Conservation (phyloP, 2,888 invertebrate genomes). For the Allacma fusca region DNA sequence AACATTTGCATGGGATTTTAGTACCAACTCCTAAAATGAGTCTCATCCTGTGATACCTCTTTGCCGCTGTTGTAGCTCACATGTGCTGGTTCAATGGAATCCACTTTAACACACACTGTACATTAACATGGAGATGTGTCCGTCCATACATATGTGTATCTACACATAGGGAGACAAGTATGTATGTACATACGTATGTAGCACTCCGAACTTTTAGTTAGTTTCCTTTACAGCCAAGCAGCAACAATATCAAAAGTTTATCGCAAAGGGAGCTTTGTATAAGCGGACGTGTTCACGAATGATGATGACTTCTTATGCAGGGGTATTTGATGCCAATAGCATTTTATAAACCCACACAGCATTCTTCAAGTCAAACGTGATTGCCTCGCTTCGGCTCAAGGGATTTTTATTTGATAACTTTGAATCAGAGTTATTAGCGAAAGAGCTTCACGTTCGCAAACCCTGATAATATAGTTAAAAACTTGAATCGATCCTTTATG, state of each 20-base stretch:
- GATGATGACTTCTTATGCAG: neutral
- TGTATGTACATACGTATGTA: too few species aligned
- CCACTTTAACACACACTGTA: too few species aligned
- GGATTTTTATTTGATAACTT: neutral
- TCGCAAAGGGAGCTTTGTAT: neutral
- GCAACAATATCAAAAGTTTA: neutral
- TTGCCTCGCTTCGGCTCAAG: neutral
- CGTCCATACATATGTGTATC: too few species aligned
- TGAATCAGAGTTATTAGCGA: neutral
- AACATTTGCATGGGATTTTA: conserved; percentile 35
- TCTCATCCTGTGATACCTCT: neutral
- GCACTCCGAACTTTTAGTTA: too few species aligned
- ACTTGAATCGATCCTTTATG: neutral
- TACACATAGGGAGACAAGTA: too few species aligned
- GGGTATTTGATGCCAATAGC: neutral
- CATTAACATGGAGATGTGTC: too few species aligned
- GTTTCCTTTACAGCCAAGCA: too few species aligned
- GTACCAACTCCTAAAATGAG: neutral
- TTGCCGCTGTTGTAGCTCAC: neutral
- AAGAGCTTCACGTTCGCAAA: neutral
- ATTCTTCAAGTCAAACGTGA: conserved; percentile 8
- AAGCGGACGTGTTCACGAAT: neutral
- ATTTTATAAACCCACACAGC: conserved; percentile 3
- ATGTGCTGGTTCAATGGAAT: too few species aligned
- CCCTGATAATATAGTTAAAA: neutral